A percentile compares a stretch with the other conserved stretches of the same genome.
Evolutionary conservation across 2,113 vertebrate species (phyloP).

Genomic region (Notarius lentiginosus): DNA sequence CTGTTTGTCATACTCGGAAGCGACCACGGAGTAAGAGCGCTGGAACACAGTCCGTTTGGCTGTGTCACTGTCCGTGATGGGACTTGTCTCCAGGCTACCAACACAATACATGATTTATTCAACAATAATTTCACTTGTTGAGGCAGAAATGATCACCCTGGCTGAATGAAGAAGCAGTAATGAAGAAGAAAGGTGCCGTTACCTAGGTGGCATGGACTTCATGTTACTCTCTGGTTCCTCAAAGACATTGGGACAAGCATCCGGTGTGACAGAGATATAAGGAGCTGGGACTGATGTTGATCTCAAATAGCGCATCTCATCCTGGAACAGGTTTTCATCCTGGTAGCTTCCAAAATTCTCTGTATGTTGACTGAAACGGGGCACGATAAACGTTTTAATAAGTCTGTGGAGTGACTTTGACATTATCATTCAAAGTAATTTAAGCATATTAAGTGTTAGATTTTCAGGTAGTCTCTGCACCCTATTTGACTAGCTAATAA

Average conservation of each 20-base stretch:
- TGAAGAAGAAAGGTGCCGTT: conserved; percentile 14
- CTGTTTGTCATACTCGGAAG: conserved; percentile 97
- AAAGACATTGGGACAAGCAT: conserved; percentile 96
- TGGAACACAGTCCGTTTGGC: conserved; percentile 97
- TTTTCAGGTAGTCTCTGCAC: background rate
- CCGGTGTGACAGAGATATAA: conserved; percentile 96
- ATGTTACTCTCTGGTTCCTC: conserved; percentile 98
- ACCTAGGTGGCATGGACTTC: conserved; percentile 99
- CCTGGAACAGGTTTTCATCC: conserved; percentile 97
- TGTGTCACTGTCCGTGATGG: conserved; percentile 94
- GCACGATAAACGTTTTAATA: background rate
- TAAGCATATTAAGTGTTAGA: background rate
- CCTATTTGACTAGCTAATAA: background rate
- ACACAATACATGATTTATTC: conserved; percentile 9
- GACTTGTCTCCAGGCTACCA: conserved; percentile 92
- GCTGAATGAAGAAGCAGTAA: background rate
- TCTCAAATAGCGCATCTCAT: conserved; percentile 96
- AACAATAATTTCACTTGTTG: background rate
- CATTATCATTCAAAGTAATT: background rate
- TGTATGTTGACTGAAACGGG: conserved; percentile 86
- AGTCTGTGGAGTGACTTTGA: background rate
- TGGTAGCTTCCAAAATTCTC: conserved; percentile 94
- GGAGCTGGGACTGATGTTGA: conserved; percentile 96
- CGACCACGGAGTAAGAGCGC: conserved; percentile 96
- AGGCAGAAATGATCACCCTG: background rate